A percentile compares a stretch with the other conserved stretches of the same genome.
phyloP scores from a whole-genome alignment of 2,888 invertebrate species.

The Tenthredo notha region DNA sequence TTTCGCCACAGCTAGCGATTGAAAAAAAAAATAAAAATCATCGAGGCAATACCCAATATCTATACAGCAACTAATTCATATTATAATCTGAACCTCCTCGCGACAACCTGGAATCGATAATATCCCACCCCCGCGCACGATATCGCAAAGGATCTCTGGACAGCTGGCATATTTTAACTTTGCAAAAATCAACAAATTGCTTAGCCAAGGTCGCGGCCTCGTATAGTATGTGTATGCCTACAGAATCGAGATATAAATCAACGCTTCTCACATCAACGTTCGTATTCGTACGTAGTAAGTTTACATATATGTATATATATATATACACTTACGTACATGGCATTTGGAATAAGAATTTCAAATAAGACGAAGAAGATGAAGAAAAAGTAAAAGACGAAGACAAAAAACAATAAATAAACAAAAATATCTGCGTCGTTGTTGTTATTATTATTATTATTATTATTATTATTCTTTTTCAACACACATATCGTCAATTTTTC shows the following conservation, averaged over 20 bases:
- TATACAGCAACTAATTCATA: neutral
- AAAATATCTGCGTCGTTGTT: neutral
- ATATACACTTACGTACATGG: neutral
- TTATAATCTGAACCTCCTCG: neutral
- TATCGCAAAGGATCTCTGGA: slow-evolving; percentile 5
- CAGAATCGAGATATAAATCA: slow-evolving; percentile 7
- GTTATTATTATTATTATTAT: neutral
- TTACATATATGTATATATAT: neutral
- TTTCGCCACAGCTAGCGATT: no score
- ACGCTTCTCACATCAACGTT: neutral
- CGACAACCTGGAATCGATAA: slow-evolving; percentile 9
- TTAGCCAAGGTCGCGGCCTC: slow-evolving; percentile 26
- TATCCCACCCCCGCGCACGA: neutral
- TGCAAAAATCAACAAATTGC: slow-evolving; percentile 37
- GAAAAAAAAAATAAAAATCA: neutral
- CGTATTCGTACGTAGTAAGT: neutral
- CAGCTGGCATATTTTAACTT: slow-evolving; percentile 39
- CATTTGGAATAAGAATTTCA: neutral
- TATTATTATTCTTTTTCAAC: neutral
- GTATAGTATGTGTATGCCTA: neutral
- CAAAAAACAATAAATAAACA: neutral
- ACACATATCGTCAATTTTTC: neutral
- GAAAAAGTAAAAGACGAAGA: neutral
- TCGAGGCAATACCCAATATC: neutral
- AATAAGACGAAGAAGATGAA: neutral